A percentile compares a stretch with the other conserved stretches of the same genome.
phyloP scores from a whole-genome alignment of 2,113 vertebrate species.

The Azemiops feae region DNA sequence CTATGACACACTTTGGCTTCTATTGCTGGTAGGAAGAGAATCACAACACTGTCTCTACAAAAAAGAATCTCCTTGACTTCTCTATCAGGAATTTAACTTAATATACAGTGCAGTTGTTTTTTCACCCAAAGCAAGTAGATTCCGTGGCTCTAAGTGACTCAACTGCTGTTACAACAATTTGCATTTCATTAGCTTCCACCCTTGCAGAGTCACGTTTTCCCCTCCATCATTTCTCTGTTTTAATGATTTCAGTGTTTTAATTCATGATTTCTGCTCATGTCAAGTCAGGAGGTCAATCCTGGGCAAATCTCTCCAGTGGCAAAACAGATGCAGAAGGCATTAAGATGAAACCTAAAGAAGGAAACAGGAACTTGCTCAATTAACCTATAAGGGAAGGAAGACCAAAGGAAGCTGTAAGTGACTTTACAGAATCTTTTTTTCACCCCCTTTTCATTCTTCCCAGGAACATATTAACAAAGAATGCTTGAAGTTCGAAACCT shows the following conservation, averaged over 20 bases:
- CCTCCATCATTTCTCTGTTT: slow-evolving; percentile 23
- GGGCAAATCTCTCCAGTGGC: not conserved
- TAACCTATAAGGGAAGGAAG: not conserved
- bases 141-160: not conserved
- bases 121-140: not conserved
- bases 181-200: slow-evolving; percentile 20
- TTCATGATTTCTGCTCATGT: slow-evolving; percentile 35
- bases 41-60: not conserved
- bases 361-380: slow-evolving; percentile 29
- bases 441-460: not conserved
- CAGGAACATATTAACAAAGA: not conserved
- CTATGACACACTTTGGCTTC: not conserved
- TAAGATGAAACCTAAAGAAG: slow-evolving; percentile 32
- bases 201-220: slow-evolving; percentile 10
- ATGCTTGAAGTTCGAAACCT: not conserved
- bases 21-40: not conserved
- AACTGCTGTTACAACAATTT: slow-evolving; percentile 22
- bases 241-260: slow-evolving; percentile 36
- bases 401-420: not conserved
- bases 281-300: not conserved
- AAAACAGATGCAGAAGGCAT: slow-evolving; percentile 27
- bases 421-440: not conserved
- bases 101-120: slow-evolving; percentile 1
- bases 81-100: not conserved
- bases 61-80: not conserved